Conservation (phyloP, 2,113 vertebrate species). For the Pachypanchax playfairii region DNA sequence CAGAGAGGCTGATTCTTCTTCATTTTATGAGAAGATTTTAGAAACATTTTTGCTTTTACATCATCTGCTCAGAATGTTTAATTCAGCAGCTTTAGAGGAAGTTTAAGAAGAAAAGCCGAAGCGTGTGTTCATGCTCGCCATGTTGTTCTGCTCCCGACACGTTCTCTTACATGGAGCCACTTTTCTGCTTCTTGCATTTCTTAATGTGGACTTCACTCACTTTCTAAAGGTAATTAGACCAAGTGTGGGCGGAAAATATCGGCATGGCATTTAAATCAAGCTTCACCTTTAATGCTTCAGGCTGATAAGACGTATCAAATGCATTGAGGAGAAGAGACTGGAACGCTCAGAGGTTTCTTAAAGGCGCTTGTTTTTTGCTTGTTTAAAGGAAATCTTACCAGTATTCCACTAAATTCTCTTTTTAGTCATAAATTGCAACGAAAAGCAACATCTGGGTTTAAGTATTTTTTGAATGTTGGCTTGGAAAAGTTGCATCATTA, state of each 20-base stretch:
- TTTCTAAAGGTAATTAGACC: conserved; percentile 4
- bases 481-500: not conserved
- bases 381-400: not conserved
- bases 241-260: conserved; percentile 2
- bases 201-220: conserved; percentile 1
- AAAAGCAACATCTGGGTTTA: not conserved
- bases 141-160: not conserved
- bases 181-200: not conserved
- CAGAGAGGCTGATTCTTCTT: too few relatives aligned
- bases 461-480: not conserved
- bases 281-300: not conserved
- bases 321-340: not conserved
- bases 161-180: not conserved
- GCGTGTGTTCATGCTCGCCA: not conserved
- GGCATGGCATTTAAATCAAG: conserved; percentile 1
- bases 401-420: not conserved
- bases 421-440: not conserved
- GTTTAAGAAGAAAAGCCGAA: not conserved
- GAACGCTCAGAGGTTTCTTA: not conserved
- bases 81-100: too few relatives aligned
- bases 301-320: not conserved
- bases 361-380: not conserved
- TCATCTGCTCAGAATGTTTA: not conserved
- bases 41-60: not conserved
- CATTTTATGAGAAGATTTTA: not conserved